Percentiles rank a stretch among this genome's conserved stretches.
phyloP scores from a whole-genome alignment of 2,113 vertebrate species.

The Rutilus rutilus region DNA sequence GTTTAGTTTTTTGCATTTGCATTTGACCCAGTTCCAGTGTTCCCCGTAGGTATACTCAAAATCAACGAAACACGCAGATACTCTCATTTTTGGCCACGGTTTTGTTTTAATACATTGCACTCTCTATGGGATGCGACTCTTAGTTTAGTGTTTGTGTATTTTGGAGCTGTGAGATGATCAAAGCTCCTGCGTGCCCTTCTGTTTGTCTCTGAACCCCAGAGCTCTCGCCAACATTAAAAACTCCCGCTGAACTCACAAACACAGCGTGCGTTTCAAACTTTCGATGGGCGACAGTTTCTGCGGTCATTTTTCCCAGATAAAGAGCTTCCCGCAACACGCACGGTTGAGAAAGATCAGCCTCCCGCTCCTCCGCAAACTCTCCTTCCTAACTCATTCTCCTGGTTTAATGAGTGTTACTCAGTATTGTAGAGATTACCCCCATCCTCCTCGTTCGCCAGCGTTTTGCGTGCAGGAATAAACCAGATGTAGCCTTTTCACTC shows the following conservation, averaged over 20 bases:
- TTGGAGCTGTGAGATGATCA: constrained; percentile 4
- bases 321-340: neutral
- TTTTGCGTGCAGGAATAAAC: constrained; percentile 57
- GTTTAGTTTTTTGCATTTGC: neutral
- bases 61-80: neutral
- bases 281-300: neutral
- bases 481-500: constrained; percentile 24
- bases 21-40: constrained; percentile 8
- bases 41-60: neutral
- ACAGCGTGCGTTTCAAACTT: neutral
- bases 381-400: constrained; percentile 7
- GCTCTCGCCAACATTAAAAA: neutral
- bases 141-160: constrained; percentile 1
- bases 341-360: neutral
- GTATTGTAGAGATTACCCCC: constrained; percentile 69
- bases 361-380: neutral
- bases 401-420: constrained; percentile 71
- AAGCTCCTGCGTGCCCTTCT: neutral
- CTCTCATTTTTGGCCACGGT: neutral
- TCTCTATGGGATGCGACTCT: neutral
- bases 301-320: neutral
- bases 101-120: neutral
- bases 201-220: constrained; percentile 4
- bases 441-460: constrained; percentile 50
- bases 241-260: neutral